These are phyloP conservation scores for Actinopyga echinites DNA, from an alignment of 53 echinoderm and acorn worm genomes.

Conservation along the genomic window DNA sequence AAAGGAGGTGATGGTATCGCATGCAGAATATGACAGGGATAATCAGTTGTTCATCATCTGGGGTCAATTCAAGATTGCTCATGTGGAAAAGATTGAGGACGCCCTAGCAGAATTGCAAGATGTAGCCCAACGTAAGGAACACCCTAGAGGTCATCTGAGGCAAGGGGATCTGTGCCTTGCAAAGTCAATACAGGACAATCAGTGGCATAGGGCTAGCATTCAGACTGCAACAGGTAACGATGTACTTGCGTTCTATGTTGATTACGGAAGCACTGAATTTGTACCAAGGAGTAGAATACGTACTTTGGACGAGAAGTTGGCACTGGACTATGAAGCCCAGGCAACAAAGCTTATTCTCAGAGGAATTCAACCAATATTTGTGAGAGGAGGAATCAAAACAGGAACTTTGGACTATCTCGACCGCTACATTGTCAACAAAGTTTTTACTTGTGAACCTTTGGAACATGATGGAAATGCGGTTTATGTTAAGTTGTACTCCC, in stretches of 20 bases:
- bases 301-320: constrained; percentile 30
- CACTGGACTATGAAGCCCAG: constrained; percentile 61
- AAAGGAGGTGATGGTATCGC: constrained; percentile 72
- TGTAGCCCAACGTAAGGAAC: constrained; percentile 38
- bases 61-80: constrained; percentile 75
- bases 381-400: constrained; percentile 59
- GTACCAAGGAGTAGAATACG: constrained; percentile 73
- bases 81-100: constrained; percentile 61
- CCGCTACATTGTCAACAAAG: constrained; percentile 54
- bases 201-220: constrained; percentile 85
- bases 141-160: constrained; percentile 53
- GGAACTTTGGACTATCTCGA: constrained; percentile 70
- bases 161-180: constrained; percentile 76
- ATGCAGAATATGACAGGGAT: constrained; percentile 64
- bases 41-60: constrained; percentile 68
- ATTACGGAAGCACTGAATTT: constrained; percentile 94
- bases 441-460: constrained; percentile 51
- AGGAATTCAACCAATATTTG: constrained; percentile 62
- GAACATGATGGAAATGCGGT: constrained; percentile 37
- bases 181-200: constrained; percentile 82
- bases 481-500: constrained; percentile 63
- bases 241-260: constrained; percentile 89
- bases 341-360: constrained; percentile 81
- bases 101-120: constrained; percentile 48
- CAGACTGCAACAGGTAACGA: constrained; percentile 86